Evolutionary conservation across 2,888 invertebrate genomes (phyloP).

Genomic region (Amphiduros pacificus): DNA sequence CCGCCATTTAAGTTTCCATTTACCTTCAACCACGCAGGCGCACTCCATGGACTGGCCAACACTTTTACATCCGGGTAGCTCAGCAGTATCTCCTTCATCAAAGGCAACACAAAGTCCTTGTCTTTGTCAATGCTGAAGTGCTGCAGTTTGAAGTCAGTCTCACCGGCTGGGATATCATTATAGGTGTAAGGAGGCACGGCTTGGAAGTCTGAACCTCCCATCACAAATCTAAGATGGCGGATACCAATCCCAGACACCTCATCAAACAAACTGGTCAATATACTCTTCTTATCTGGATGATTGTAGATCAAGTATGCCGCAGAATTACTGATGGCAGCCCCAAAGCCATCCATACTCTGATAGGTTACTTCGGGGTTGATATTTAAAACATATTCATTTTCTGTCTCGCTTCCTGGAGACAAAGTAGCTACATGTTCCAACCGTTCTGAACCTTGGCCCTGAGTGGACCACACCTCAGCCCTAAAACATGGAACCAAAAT

Average conservation of each 20-base stretch:
- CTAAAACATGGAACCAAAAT: too few relatives aligned
- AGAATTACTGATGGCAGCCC: slow-evolving; percentile 25
- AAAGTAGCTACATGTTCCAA: not conserved
- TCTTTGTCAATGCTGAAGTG: slow-evolving; percentile 26
- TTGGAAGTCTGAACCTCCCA: slow-evolving; percentile 30
- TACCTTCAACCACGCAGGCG: slow-evolving; percentile 31
- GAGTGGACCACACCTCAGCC: not conserved
- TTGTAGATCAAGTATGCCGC: slow-evolving; percentile 23
- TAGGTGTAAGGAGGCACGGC: slow-evolving; percentile 27
- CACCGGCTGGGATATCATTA: slow-evolving; percentile 16
- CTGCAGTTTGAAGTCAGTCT: slow-evolving; percentile 18
- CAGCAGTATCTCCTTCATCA: slow-evolving; percentile 20
- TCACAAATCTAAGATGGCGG: slow-evolving; percentile 22
- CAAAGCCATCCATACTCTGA: slow-evolving; percentile 27
- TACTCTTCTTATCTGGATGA: slow-evolving; percentile 3
- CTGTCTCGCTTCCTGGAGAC: not conserved
- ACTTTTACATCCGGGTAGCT: slow-evolving; percentile 22
- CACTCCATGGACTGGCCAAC: slow-evolving; percentile 28
- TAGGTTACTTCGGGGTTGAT: not conserved
- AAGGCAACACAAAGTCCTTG: slow-evolving; percentile 22
- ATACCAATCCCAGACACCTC: slow-evolving; percentile 20
- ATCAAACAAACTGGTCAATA: slow-evolving; percentile 20
- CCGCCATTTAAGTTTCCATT: not conserved
- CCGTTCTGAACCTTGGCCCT: not conserved
- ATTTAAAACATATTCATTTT: not conserved